Evolutionary conservation across 35 echinoderm and acorn worm species (phyloP).

Genomic region (Holothuria glaberrima): DNA sequence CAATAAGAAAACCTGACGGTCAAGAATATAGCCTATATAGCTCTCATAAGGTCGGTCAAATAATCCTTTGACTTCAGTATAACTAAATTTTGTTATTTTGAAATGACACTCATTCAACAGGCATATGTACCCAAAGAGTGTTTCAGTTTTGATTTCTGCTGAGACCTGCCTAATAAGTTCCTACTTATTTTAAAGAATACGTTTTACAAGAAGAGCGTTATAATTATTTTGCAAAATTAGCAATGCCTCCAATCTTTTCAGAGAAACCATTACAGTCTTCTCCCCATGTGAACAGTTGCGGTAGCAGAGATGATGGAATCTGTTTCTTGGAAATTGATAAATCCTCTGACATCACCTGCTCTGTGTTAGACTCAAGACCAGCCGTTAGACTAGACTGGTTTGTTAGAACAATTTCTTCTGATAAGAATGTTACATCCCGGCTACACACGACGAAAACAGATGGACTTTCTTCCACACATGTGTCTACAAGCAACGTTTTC

Average conservation of each 20-base stretch:
- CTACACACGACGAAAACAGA: too few species aligned
- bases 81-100: background rate
- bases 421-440: background rate
- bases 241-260: background rate
- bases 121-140: too few species aligned
- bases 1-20: too few species aligned
- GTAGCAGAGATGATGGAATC: background rate
- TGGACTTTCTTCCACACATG: background rate
- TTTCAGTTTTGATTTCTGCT: background rate
- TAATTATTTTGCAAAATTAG: too few species aligned
- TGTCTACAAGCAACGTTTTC: background rate
- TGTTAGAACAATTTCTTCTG: background rate
- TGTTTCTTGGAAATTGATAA: slow-evolving; percentile 8
- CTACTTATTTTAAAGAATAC: background rate
- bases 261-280: background rate
- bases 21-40: too few species aligned
- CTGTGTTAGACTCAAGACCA: background rate
- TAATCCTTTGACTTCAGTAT: background rate
- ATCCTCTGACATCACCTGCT: background rate
- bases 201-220: too few species aligned
- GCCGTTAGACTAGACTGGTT: background rate
- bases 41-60: too few species aligned
- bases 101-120: background rate
- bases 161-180: background rate
- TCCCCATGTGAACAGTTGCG: background rate